These are phyloP conservation scores for Helarctos malayanus DNA, from an alignment of 2,797 vertebrate genomes.

Conservation along the genomic window DNA sequence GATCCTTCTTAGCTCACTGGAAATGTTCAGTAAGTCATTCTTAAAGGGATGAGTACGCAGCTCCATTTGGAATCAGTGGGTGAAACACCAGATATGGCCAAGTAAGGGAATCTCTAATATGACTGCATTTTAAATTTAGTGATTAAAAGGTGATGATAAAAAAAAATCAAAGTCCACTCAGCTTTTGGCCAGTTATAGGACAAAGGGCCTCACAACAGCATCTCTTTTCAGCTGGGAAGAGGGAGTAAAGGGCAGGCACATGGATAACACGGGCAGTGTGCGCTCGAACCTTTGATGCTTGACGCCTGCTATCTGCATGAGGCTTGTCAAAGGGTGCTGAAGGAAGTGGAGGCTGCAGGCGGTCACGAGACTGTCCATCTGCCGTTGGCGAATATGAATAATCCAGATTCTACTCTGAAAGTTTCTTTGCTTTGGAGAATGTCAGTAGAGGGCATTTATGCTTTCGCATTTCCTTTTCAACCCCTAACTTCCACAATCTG, in stretches of 20 bases:
- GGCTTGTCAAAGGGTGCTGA: neutral
- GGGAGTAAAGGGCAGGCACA: neutral
- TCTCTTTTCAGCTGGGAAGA: neutral
- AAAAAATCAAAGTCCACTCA: neutral
- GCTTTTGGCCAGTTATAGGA: neutral
- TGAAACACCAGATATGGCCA: neutral
- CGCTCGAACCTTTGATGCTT: neutral
- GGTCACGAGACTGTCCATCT: neutral
- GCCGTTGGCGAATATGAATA: neutral
- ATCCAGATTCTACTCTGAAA: neutral
- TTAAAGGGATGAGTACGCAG: neutral
- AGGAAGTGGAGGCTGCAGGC: neutral
- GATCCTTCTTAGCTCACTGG: neutral
- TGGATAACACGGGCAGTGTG: neutral
- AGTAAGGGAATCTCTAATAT: neutral
- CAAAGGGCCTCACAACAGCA: neutral
- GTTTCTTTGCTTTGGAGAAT: constrained; percentile 8
- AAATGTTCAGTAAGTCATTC: neutral
- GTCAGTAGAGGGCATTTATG: neutral
- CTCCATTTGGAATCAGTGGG: neutral
- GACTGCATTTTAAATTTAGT: neutral
- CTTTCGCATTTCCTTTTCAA: neutral
- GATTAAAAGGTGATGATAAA: neutral
- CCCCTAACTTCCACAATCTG: neutral
- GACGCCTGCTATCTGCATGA: neutral